A percentile compares a stretch with the other conserved stretches of the same genome.
These are phyloP conservation scores for Coelinius sp. DNA, from an alignment of 2,888 invertebrate species.

Conservation along the genomic window DNA sequence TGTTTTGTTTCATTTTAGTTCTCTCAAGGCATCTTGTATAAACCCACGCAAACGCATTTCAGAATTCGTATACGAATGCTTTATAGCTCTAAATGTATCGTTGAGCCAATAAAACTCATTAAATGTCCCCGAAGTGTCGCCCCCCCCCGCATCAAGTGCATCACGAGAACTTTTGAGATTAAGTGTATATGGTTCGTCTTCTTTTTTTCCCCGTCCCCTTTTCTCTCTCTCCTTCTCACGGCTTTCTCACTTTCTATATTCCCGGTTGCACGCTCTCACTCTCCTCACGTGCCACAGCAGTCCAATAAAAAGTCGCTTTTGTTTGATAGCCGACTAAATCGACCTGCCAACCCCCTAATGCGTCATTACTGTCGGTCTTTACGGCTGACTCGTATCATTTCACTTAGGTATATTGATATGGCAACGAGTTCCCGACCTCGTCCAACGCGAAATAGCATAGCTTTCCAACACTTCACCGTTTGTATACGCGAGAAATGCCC, in stretches of 20 bases:
- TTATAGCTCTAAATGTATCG: neutral
- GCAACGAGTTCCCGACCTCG: constrained; percentile 70
- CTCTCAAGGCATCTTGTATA: neutral
- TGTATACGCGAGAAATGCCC: constrained; percentile 49
- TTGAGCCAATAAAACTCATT: neutral
- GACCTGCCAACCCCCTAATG: constrained; percentile 70
- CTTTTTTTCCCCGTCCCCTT: neutral
- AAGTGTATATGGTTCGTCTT: neutral
- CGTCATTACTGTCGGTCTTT: constrained; percentile 71
- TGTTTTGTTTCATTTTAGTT: too few species aligned
- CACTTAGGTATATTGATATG: constrained; percentile 72
- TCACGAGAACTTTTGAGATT: neutral
- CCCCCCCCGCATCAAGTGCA: neutral
- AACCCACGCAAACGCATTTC: neutral
- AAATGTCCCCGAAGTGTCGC: neutral
- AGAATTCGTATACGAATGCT: neutral
- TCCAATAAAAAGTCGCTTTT: constrained; percentile 70
- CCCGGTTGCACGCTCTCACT: constrained; percentile 18
- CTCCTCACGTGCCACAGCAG: constrained; percentile 62
- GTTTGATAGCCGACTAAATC: constrained; percentile 71
- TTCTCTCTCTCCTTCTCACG: neutral
- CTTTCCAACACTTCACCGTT: constrained; percentile 59
- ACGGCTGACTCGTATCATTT: constrained; percentile 71
- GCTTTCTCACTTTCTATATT: too few species aligned
- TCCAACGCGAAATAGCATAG: constrained; percentile 63